phyloP scores from a whole-genome alignment of 2,113 vertebrate genomes.

The Shinisaurus crocodilurus region DNA sequence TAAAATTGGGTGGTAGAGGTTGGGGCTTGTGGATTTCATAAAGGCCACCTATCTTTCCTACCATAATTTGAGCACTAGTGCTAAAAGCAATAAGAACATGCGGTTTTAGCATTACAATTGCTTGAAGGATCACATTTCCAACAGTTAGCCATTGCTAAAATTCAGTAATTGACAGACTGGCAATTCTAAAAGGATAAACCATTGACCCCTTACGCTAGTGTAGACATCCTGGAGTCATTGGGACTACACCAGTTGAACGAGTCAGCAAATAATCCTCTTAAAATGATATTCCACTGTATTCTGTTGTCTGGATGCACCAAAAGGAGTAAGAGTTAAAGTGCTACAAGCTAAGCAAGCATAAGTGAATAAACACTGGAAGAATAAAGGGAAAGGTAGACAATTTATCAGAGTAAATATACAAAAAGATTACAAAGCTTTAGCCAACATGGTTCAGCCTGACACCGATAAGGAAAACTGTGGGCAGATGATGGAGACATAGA shows the following conservation, averaged over 20 bases:
- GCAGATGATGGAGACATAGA: not conserved
- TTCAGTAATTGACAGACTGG: constrained; percentile 14
- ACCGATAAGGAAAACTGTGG: not conserved
- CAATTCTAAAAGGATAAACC: constrained; percentile 8
- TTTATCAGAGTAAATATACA: constrained; percentile 36
- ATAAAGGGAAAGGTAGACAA: constrained; percentile 21
- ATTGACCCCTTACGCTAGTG: constrained; percentile 6
- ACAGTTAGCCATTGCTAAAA: not conserved
- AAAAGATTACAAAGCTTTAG: constrained; percentile 48
- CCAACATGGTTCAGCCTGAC: constrained; percentile 8
- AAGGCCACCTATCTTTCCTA: not conserved
- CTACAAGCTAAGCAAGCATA: constrained; percentile 24
- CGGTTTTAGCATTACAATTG: not conserved
- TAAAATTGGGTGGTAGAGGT: not conserved
- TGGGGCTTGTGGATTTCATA: not conserved
- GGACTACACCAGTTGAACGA: not conserved
- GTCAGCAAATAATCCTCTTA: constrained; percentile 25
- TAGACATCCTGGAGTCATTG: not conserved
- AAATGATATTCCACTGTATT: constrained; percentile 14
- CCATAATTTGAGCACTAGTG: constrained; percentile 1
- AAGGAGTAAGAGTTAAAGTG: constrained; percentile 16
- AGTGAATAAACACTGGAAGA: fast-evolving
- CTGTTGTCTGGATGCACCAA: constrained; percentile 14
- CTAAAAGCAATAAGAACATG: not conserved
- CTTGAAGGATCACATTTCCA: constrained; percentile 4